Evolutionary conservation across 2,888 invertebrate genomes (phyloP).

Genomic region (Zhuqinia jingwanae): DNA sequence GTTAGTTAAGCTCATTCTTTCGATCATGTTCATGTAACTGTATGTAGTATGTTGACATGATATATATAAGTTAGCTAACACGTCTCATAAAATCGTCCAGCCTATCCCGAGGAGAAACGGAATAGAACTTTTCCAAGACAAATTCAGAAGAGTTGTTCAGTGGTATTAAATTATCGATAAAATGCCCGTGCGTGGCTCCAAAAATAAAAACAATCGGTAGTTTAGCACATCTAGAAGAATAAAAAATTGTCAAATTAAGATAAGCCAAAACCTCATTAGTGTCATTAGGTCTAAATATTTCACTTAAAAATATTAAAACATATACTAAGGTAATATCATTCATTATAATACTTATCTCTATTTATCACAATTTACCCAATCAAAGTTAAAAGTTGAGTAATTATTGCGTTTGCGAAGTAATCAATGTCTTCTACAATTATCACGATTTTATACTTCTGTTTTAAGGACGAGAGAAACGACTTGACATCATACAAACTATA

Average conservation of each 20-base stretch:
- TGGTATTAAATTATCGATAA: slow-evolving; percentile 71
- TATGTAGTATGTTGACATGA: background rate
- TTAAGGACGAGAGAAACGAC: background rate
- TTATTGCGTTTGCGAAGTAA: slow-evolving; percentile 65
- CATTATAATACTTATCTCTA: background rate
- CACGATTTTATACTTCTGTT: slow-evolving; percentile 57
- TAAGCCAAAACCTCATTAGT: slow-evolving; percentile 16
- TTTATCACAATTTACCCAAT: slow-evolving; percentile 60
- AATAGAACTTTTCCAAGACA: slow-evolving; percentile 69
- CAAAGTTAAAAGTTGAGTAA: slow-evolving; percentile 72
- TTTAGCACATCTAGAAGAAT: slow-evolving; percentile 57
- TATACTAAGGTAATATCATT: no score
- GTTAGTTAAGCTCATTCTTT: background rate
- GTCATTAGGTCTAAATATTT: slow-evolving; percentile 13
- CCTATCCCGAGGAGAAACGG: slow-evolving; percentile 58
- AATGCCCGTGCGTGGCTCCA: slow-evolving; percentile 68
- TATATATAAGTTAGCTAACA: slow-evolving; percentile 43
- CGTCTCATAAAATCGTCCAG: slow-evolving; percentile 70
- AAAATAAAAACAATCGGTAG: slow-evolving; percentile 73
- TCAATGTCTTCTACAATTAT: slow-evolving; percentile 77
- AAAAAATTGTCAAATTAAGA: no score
- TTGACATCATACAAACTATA: slow-evolving; percentile 61
- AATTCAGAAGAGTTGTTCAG: slow-evolving; percentile 65
- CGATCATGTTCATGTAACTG: background rate
- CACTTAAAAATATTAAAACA: no score